A percentile compares a stretch with the other conserved stretches of the same genome.
Evolutionary conservation across 2,888 invertebrate genomes (phyloP).

Genomic region (Willowsia nigromaculata): DNA sequence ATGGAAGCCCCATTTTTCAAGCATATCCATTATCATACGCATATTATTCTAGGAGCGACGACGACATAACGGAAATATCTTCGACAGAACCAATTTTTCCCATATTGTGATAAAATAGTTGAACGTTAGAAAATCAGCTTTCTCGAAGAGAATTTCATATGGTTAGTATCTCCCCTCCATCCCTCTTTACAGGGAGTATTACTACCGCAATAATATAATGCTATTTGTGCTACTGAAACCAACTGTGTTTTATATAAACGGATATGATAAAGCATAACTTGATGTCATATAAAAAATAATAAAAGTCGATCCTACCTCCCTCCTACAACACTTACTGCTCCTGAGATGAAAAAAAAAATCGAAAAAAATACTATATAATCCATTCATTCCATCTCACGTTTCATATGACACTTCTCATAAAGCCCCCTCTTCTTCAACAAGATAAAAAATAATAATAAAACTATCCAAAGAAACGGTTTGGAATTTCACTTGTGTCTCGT

Average conservation of each 20-base stretch:
- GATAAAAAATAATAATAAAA: slow-evolving; percentile 14
- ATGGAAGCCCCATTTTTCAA: not conserved
- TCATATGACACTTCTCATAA: slow-evolving; percentile 8
- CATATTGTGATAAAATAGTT: not conserved
- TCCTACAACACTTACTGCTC: not conserved
- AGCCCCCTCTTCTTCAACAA: not conserved
- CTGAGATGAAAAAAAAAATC: not conserved
- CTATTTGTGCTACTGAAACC: not conserved
- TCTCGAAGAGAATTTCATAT: not conserved
- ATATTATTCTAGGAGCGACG: too few relatives aligned
- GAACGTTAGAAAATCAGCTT: not conserved
- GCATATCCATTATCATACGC: not conserved
- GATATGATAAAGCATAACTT: not conserved
- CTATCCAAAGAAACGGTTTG: not conserved
- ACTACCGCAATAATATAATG: not conserved
- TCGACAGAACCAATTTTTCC: not conserved
- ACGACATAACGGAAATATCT: not conserved
- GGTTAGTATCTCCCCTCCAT: not conserved
- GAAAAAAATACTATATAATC: slow-evolving; percentile 1
- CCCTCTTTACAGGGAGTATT: not conserved
- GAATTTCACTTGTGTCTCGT: slow-evolving; percentile 1
- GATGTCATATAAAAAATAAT: not conserved
- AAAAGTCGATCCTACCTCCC: not conserved
- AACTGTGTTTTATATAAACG: not conserved
- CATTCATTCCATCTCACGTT: slow-evolving; percentile 17